Evolutionary conservation across 2,888 invertebrate species (phyloP).

Genomic region (Antheraea assamensis): DNA sequence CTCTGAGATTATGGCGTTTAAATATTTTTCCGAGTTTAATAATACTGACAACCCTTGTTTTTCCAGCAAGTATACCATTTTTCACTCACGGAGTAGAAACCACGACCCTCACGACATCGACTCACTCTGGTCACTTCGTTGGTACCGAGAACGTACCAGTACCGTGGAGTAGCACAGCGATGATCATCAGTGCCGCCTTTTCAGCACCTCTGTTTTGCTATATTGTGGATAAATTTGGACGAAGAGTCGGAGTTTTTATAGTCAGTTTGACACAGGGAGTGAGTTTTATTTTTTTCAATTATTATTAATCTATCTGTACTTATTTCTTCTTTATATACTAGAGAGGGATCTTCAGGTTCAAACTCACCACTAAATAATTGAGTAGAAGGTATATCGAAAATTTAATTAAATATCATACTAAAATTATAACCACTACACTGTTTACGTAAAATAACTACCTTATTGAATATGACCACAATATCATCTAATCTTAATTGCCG

Average conservation of each 20-base stretch:
- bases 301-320: not conserved
- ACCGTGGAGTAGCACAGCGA: conserved; percentile 58
- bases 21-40: not conserved
- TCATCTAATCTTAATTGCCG: too few relatives aligned
- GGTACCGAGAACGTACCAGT: conserved; percentile 47
- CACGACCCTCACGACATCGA: conserved; percentile 51
- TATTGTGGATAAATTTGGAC: conserved; percentile 52
- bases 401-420: too few relatives aligned
- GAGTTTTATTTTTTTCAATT: conserved; percentile 34
- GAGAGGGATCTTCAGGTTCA: too few relatives aligned
- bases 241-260: conserved; percentile 56
- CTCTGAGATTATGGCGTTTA: not conserved
- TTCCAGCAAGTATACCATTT: conserved; percentile 65
- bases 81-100: conserved; percentile 68
- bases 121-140: conserved; percentile 55
- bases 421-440: too few relatives aligned
- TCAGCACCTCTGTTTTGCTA: conserved; percentile 53
- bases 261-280: conserved; percentile 68
- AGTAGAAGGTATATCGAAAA: too few relatives aligned
- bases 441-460: too few relatives aligned
- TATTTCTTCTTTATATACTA: not conserved
- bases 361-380: too few relatives aligned
- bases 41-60: not conserved
- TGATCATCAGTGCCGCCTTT: conserved; percentile 49
- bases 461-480: too few relatives aligned